phyloP scores from a whole-genome alignment of 1,140 invertebrate species.

The Coptotermes formosanus region DNA sequence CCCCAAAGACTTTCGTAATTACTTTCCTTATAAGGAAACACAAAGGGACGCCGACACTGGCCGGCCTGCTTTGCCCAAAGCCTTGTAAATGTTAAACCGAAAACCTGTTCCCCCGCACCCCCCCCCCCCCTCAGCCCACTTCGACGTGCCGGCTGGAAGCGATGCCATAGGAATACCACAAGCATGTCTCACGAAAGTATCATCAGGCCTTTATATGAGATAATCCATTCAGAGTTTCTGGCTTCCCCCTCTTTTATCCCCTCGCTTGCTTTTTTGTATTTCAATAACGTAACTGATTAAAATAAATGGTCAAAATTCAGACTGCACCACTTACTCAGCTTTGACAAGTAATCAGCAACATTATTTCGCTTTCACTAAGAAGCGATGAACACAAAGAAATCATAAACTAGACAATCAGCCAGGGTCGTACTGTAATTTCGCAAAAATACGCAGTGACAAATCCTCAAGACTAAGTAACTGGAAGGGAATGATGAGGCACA shows the following conservation, averaged over 20 bases:
- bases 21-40: slow-evolving; percentile 27
- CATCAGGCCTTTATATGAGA: not conserved
- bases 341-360: not conserved
- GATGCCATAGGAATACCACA: not conserved
- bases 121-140: not conserved
- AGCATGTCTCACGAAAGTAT: not conserved
- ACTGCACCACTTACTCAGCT: not conserved
- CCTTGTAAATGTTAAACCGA: slow-evolving; percentile 16
- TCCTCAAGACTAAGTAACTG: not conserved
- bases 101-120: not conserved
- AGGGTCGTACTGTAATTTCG: not conserved
- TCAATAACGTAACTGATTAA: not conserved
- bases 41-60: slow-evolving; percentile 26
- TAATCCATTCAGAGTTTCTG: not conserved
- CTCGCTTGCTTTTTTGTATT: not conserved
- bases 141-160: not conserved
- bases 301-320: not conserved
- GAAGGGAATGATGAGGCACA: too few relatives aligned
- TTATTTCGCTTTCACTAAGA: not conserved
- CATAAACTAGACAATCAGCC: not conserved
- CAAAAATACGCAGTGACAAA: not conserved
- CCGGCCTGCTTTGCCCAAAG: slow-evolving; percentile 1
- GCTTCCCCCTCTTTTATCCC: not conserved
- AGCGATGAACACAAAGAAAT: not conserved
- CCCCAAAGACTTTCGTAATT: slow-evolving; percentile 24